Percentiles rank a stretch among this genome's conserved stretches.
phyloP scores from a whole-genome alignment of 1,140 invertebrate genomes.

The Diplogasteroides magnus region DNA sequence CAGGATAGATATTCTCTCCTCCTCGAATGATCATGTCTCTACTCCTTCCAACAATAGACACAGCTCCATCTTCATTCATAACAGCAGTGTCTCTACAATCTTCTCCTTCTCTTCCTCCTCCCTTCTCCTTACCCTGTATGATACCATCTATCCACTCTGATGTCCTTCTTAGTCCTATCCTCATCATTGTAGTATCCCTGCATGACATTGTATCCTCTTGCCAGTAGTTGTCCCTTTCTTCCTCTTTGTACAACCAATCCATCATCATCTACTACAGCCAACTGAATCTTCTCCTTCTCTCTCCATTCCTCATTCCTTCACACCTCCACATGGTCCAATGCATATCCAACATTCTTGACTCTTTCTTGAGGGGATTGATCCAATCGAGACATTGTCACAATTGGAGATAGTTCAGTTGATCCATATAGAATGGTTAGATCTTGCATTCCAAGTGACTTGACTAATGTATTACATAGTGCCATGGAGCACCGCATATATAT shows the following conservation, averaged over 20 bases:
- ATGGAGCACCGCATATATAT: constrained; percentile 70
- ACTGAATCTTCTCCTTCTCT: no score
- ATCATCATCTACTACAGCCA: constrained; percentile 65
- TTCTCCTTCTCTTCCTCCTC: no score
- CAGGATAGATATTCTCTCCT: constrained; percentile 83
- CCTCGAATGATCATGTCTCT: constrained; percentile 69
- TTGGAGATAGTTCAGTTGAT: constrained; percentile 76
- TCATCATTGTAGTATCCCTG: constrained; percentile 75
- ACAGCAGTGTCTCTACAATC: constrained; percentile 74
- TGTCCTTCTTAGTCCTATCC: constrained; percentile 69
- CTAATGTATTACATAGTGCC: constrained; percentile 59
- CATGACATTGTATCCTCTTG: constrained; percentile 74
- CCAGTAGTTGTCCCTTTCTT: constrained; percentile 72
- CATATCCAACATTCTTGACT: constrained; percentile 70
- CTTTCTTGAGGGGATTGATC: constrained; percentile 65
- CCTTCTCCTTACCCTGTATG: constrained; percentile 79
- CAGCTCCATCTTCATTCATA: constrained; percentile 71
- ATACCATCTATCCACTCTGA: constrained; percentile 73
- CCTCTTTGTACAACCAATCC: constrained; percentile 70
- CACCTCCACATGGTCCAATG: constrained; percentile 74
- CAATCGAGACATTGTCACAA: constrained; percentile 56
- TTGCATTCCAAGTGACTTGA: constrained; percentile 25
- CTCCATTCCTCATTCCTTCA: no score
- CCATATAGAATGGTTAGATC: constrained; percentile 64
- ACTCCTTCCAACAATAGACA: constrained; percentile 70